These are phyloP conservation scores for Oostethus manadensis DNA, from an alignment of 2,113 vertebrate species.

Conservation along the genomic window DNA sequence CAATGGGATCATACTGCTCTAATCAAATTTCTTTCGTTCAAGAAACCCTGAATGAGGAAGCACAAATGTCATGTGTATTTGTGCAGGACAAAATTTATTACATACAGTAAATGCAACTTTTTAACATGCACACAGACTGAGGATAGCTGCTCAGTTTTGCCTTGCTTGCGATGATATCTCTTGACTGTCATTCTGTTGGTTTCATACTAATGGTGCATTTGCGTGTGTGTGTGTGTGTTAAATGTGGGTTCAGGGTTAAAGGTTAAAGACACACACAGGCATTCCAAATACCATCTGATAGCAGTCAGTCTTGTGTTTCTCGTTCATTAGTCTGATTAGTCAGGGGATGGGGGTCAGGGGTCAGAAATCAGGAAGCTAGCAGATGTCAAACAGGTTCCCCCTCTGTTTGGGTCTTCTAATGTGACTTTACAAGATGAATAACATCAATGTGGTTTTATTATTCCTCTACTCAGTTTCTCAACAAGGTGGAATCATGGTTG, in stretches of 20 bases:
- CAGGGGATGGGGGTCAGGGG: slow-evolving; percentile 48
- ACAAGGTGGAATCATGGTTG: too few relatives aligned
- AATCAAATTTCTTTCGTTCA: background rate
- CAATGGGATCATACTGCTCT: background rate
- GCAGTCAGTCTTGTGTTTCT: slow-evolving; percentile 51
- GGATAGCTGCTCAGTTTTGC: background rate
- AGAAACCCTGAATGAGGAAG: background rate
- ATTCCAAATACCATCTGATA: slow-evolving; percentile 46
- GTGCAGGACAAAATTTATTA: background rate
- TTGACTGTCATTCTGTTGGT: background rate
- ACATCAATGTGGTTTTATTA: slow-evolving; percentile 12
- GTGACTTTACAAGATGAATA: slow-evolving; percentile 44
- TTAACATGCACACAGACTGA: background rate
- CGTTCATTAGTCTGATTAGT: slow-evolving; percentile 58
- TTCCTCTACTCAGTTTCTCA: background rate
- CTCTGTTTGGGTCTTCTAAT: slow-evolving; percentile 18
- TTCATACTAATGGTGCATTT: slow-evolving; percentile 4
- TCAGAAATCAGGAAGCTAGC: slow-evolving; percentile 57
- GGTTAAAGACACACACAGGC: slow-evolving; percentile 55
- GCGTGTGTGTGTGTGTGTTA: slow-evolving; percentile 17
- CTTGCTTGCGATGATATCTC: background rate
- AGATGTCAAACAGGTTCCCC: slow-evolving; percentile 45
- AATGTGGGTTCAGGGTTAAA: slow-evolving; percentile 28
- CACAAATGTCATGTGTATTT: background rate
- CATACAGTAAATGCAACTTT: background rate